A percentile compares a stretch with the other conserved stretches of the same genome.
phyloP scores from a whole-genome alignment of 2,113 vertebrate genomes.

The Lophura nycthemera region DNA sequence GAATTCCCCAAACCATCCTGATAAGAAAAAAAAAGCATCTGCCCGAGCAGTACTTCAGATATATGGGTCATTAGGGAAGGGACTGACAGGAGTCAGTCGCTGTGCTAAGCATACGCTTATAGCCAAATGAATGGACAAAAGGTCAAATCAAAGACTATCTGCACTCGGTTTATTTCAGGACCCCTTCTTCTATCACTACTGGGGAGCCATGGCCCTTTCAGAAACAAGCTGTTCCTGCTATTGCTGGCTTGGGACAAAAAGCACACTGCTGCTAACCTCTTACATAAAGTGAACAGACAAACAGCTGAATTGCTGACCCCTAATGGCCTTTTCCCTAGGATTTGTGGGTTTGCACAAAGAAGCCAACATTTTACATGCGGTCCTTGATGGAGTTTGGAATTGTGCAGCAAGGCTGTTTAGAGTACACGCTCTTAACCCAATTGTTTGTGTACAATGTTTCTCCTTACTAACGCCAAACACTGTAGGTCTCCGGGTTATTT shows the following conservation, averaged over 20 bases:
- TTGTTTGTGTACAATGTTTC: conserved; percentile 56
- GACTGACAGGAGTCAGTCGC: background rate
- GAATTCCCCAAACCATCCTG: background rate
- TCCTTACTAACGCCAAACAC: conserved; percentile 39
- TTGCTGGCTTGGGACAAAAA: conserved; percentile 72
- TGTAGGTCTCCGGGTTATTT: background rate
- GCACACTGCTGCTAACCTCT: conserved; percentile 71
- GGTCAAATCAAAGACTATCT: conserved; percentile 46
- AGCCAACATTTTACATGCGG: conserved; percentile 65
- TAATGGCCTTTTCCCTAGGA: conserved; percentile 66
- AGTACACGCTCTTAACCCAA: conserved; percentile 51
- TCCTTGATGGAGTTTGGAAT: conserved; percentile 38
- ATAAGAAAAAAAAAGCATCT: background rate
- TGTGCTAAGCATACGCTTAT: background rate
- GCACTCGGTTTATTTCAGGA: conserved; percentile 52
- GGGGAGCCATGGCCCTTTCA: conserved; percentile 49
- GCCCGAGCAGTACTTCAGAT: background rate
- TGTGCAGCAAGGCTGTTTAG: conserved; percentile 35
- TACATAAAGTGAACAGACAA: conserved; percentile 68
- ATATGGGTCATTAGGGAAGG: background rate
- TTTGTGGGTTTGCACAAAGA: conserved; percentile 67
- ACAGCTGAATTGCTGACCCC: conserved; percentile 69
- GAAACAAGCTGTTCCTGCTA: conserved; percentile 70
- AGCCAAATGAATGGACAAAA: conserved; percentile 22
- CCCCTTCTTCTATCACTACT: conserved; percentile 34